phyloP scores from a whole-genome alignment of 2,797 vertebrate species.

The Aplochiton taeniatus region DNA sequence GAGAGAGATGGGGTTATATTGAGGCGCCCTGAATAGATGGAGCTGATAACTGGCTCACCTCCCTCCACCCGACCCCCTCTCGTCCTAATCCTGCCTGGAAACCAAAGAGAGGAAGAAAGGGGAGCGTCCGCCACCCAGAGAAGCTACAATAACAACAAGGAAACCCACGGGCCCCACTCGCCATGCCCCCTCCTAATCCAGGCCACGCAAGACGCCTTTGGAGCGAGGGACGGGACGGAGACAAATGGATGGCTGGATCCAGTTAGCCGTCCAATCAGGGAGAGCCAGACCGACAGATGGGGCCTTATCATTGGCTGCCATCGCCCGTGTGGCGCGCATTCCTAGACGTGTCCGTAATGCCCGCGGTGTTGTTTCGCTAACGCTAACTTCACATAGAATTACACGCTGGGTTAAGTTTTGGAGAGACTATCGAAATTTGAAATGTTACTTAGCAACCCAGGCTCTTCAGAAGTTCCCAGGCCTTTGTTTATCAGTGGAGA shows the following conservation, averaged over 20 bases:
- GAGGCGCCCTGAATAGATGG: slow-evolving; percentile 39
- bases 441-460: slow-evolving; percentile 16
- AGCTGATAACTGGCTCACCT: slow-evolving; percentile 11
- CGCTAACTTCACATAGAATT: slow-evolving; percentile 68
- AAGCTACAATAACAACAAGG: slow-evolving; percentile 75
- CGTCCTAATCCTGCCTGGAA: slow-evolving; percentile 74
- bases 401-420: slow-evolving; percentile 52
- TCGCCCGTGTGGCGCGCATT: slow-evolving; percentile 68
- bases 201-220: slow-evolving; percentile 41
- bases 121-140: slow-evolving; percentile 51
- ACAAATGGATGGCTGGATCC: slow-evolving; percentile 23
- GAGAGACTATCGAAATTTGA: slow-evolving; percentile 28
- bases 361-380: slow-evolving; percentile 67
- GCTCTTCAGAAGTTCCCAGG: slow-evolving; percentile 11
- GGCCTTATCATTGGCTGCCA: slow-evolving; percentile 75
- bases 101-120: slow-evolving; percentile 77
- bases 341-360: slow-evolving; percentile 80
- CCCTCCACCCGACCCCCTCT: slow-evolving; percentile 32
- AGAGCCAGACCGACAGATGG: slow-evolving; percentile 76
- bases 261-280: slow-evolving; percentile 53
- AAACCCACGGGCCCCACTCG: slow-evolving; percentile 39
- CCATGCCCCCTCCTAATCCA: slow-evolving; percentile 57
- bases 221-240: slow-evolving; percentile 51
- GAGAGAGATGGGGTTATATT: slow-evolving; percentile 2
- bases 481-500: slow-evolving; percentile 17